Percentiles rank a stretch among this genome's conserved stretches.
Conservation (phyloP, 1,140 invertebrate species). For the Drosophila takahashii region DNA sequence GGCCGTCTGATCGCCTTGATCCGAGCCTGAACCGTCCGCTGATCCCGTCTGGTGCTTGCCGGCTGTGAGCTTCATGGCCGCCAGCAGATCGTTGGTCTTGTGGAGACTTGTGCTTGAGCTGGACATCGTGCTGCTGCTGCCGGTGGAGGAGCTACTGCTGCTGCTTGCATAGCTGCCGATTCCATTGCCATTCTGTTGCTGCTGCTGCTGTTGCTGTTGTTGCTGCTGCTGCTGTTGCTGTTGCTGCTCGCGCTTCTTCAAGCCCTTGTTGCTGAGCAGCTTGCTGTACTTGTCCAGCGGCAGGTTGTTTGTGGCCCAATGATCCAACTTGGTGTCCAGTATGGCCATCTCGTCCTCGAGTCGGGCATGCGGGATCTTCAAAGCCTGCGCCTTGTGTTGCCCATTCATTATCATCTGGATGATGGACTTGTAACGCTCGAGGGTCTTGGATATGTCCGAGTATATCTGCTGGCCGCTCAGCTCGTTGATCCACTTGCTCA, state of each 20-base stretch:
- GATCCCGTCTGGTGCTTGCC: conserved; percentile 46
- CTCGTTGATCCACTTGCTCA: conserved; percentile 85
- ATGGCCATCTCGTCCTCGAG: conserved; percentile 85
- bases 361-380: conserved; percentile 75
- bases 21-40: conserved; percentile 26
- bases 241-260: conserved; percentile 78
- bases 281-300: conserved; percentile 84
- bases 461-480: conserved; percentile 84
- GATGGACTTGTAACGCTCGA: conserved; percentile 85
- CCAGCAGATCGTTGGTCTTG: conserved; percentile 75
- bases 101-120: conserved; percentile 54
- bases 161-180: conserved; percentile 59
- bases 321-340: conserved; percentile 84
- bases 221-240: conserved; percentile 57
- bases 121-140: conserved; percentile 72
- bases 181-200: conserved; percentile 54
- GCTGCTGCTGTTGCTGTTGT: conserved; percentile 60
- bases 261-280: conserved; percentile 77
- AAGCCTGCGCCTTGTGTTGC: conserved; percentile 82
- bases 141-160: conserved; percentile 67
- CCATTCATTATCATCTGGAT: conserved; percentile 85
- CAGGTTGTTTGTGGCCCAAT: conserved; percentile 84
- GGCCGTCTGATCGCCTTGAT: conserved; percentile 55
- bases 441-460: conserved; percentile 85
- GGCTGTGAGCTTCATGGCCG: conserved; percentile 71